These are phyloP conservation scores for Caerostris darwini DNA, from an alignment of 1,140 invertebrate species.

Conservation along the genomic window DNA sequence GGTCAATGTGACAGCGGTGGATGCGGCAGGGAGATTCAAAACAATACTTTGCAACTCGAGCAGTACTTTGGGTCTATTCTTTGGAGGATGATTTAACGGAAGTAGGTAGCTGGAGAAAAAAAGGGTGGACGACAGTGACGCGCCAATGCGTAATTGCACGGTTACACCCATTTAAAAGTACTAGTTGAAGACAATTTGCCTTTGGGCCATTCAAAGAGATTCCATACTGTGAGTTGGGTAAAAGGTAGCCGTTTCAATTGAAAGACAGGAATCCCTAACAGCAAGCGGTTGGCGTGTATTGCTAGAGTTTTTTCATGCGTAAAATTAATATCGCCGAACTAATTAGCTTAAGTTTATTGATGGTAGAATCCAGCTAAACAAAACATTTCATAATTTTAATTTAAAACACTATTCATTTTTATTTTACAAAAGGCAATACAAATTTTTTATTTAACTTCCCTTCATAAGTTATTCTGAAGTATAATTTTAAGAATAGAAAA, in stretches of 20 bases:
- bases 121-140: neutral
- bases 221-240: neutral
- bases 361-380: too few relatives aligned
- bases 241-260: neutral
- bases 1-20: conserved; percentile 31
- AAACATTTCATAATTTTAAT: too few relatives aligned
- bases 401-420: too few relatives aligned
- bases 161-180: neutral
- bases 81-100: conserved; percentile 25
- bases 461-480: too few relatives aligned
- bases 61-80: neutral
- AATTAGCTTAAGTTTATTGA: too few relatives aligned
- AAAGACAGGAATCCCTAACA: neutral
- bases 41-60: conserved; percentile 25
- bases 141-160: neutral
- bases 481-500: too few relatives aligned
- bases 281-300: neutral
- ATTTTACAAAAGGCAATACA: too few relatives aligned
- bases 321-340: neutral
- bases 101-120: neutral
- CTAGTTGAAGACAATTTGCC: neutral
- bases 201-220: neutral
- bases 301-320: neutral
- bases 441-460: too few relatives aligned
- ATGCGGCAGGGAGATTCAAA: neutral